Percentiles rank a stretch among this genome's conserved stretches.
phyloP scores from a whole-genome alignment of 2,113 vertebrate species.

The Megaceryle torquata region DNA sequence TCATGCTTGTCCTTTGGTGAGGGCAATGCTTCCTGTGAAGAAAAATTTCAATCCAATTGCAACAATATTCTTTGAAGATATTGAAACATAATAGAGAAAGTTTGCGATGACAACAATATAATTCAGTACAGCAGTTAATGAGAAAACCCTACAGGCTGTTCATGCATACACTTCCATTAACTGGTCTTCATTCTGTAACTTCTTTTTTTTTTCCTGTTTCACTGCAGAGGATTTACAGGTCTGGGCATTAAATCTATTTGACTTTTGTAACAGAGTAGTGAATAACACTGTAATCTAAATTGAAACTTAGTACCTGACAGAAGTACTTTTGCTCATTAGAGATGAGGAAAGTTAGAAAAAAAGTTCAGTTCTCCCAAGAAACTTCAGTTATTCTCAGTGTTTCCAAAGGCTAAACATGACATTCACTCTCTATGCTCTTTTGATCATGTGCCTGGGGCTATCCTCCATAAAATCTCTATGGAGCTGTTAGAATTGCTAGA shows the following conservation, averaged over 20 bases:
- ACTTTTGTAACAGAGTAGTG: not conserved
- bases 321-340: not conserved
- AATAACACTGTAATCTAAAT: not conserved
- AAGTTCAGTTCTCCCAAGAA: not conserved
- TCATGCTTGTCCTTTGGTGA: not conserved
- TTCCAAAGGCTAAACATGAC: not conserved
- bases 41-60: slow-evolving; percentile 3
- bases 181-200: not conserved
- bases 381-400: not conserved
- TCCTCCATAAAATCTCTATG: not conserved
- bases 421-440: not conserved
- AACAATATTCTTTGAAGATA: not conserved
- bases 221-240: not conserved
- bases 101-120: not conserved
- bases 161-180: not conserved
- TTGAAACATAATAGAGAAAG: not conserved
- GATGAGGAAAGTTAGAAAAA: not conserved
- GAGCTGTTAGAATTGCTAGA: not conserved
- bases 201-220: not conserved
- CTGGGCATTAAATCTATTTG: not conserved
- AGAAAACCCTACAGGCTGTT: not conserved
- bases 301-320: not conserved
- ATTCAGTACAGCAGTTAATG: slow-evolving; percentile 4
- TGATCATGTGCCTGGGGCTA: not conserved
- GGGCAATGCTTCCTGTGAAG: not conserved